Evolutionary conservation across 2,113 vertebrate species (phyloP).

Genomic region (Tragelaphus strepsiceros): DNA sequence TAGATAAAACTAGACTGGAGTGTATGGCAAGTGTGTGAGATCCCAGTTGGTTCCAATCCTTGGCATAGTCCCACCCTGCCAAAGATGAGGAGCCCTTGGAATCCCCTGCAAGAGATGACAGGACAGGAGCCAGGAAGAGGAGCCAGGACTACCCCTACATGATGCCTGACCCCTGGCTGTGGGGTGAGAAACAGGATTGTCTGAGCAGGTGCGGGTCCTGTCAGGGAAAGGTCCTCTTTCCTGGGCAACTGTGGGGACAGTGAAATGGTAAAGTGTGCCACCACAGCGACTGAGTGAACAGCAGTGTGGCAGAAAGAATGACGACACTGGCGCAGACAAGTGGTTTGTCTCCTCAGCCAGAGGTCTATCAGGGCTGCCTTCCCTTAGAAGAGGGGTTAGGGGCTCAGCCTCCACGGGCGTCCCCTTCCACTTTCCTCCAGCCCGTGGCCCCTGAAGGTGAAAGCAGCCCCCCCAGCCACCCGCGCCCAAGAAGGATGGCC

Average conservation of each 20-base stretch:
- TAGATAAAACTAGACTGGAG: neutral
- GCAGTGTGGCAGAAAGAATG: neutral
- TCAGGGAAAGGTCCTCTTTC: neutral
- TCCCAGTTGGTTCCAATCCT: neutral
- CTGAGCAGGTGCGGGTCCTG: neutral
- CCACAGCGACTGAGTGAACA: neutral
- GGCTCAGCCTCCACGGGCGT: neutral
- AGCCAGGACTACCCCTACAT: neutral
- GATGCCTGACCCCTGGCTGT: neutral
- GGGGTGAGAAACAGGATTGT: neutral
- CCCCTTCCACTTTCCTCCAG: neutral
- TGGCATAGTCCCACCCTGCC: neutral
- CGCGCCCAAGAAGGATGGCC: neutral
- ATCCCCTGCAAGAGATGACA: neutral
- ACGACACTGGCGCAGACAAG: neutral
- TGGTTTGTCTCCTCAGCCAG: neutral
- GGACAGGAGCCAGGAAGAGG: neutral
- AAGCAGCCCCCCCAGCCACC: neutral
- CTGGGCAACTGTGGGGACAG: neutral
- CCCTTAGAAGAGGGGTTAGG: neutral
- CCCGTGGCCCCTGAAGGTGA: neutral
- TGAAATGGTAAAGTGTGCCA: neutral
- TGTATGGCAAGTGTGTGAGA: neutral
- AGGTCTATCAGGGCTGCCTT: neutral
- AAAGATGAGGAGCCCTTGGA: neutral